Conservation (phyloP, 2,113 vertebrate species). For the Psittacus erithacus region DNA sequence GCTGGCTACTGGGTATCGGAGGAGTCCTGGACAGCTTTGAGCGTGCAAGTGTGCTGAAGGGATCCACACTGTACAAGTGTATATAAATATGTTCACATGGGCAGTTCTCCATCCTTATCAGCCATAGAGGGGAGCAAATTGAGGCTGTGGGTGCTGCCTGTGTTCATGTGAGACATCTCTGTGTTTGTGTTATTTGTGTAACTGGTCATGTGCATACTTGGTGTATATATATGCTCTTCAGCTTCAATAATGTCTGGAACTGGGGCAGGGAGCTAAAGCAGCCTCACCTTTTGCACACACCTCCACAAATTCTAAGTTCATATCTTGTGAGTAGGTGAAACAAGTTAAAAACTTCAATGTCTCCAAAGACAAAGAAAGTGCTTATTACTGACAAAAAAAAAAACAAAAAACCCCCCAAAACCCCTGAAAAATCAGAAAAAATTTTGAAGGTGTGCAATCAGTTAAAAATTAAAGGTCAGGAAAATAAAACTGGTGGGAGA, state of each 20-base stretch:
- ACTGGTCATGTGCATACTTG: not conserved
- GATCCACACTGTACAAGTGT: too few species aligned
- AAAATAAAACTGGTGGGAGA: not conserved
- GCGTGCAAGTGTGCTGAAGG: not conserved
- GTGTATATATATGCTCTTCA: not conserved
- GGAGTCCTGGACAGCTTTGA: not conserved
- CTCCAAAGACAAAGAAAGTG: not conserved
- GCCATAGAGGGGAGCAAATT: not conserved
- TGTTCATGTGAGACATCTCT: not conserved
- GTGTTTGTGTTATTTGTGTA: not conserved
- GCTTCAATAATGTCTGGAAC: not conserved
- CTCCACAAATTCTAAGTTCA: not conserved
- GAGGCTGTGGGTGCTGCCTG: not conserved
- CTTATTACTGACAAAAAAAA: not conserved
- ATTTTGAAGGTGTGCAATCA: not conserved
- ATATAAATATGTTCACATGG: not conserved
- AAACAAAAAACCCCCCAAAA: too few species aligned
- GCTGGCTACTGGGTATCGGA: not conserved
- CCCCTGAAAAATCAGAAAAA: not conserved
- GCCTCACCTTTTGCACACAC: rapidly evolving
- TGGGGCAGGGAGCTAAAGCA: not conserved
- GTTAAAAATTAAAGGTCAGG: not conserved
- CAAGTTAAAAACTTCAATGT: not conserved
- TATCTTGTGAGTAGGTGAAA: not conserved
- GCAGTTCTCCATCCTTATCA: not conserved